Conservation (phyloP, 2,888 invertebrate genomes). For the Agrilus mali region DNA sequence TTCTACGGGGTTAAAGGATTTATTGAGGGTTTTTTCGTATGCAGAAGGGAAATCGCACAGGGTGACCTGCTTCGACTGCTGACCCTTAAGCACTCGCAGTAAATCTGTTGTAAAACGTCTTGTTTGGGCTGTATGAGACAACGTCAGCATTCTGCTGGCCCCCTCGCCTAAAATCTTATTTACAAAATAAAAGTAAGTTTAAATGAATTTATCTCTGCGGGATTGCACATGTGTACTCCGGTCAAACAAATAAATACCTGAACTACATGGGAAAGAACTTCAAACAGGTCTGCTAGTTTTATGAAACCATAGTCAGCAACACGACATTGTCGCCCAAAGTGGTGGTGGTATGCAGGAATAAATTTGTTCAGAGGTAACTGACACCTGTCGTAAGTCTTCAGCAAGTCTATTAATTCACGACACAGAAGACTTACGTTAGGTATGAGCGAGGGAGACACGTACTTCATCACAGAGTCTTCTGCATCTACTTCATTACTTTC, state of each 20-base stretch:
- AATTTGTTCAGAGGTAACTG: constrained; percentile 75
- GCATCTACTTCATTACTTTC: constrained; percentile 14
- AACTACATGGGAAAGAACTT: constrained; percentile 75
- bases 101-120: constrained; percentile 85
- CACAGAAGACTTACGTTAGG: constrained; percentile 70
- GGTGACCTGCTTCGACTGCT: constrained; percentile 62
- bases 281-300: constrained; percentile 79
- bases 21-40: constrained; percentile 30
- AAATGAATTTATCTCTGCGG: no score
- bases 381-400: constrained; percentile 70
- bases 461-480: constrained; percentile 30
- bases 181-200: constrained; percentile 10
- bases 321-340: constrained; percentile 89
- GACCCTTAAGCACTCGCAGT: constrained; percentile 70
- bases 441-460: constrained; percentile 52
- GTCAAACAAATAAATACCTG: constrained; percentile 44
- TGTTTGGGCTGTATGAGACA: constrained; percentile 79
- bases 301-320: constrained; percentile 96
- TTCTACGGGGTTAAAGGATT: constrained; percentile 58
- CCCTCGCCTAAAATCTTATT: constrained; percentile 80
- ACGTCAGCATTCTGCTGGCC: constrained; percentile 70
- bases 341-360: constrained; percentile 92
- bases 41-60: constrained; percentile 55
- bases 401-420: constrained; percentile 73
- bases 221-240: no score